Evolutionary conservation across 2,797 vertebrate species (phyloP).

Genomic region (Miichthys miiuy): DNA sequence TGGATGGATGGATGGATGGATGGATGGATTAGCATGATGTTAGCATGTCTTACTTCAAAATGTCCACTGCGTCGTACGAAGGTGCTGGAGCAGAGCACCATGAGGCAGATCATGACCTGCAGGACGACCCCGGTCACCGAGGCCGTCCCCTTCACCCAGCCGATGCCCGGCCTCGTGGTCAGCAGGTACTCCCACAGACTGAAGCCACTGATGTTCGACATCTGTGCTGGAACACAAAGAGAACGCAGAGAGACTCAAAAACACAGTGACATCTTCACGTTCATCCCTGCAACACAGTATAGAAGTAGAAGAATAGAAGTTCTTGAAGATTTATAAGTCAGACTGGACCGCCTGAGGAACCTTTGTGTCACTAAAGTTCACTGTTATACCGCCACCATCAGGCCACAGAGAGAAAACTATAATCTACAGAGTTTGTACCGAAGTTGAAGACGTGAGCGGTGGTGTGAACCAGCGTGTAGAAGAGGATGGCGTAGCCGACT

Average conservation of each 20-base stretch:
- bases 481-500: constrained; percentile 86
- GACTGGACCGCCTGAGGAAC: too few relatives aligned
- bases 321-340: too few relatives aligned
- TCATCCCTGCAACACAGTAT: too few relatives aligned
- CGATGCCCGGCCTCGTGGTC: constrained; percentile 84
- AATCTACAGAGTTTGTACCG: constrained; percentile 71
- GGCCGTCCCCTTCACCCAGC: constrained; percentile 87
- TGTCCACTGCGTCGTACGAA: constrained; percentile 89
- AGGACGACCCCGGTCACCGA: constrained; percentile 86
- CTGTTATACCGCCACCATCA: too few relatives aligned
- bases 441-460: constrained; percentile 88
- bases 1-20: too few relatives aligned
- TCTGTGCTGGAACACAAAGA: constrained; percentile 69
- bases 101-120: constrained; percentile 85
- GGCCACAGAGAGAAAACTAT: too few relatives aligned
- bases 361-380: too few relatives aligned
- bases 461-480: constrained; percentile 82
- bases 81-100: constrained; percentile 89
- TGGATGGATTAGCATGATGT: too few relatives aligned
- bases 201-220: constrained; percentile 65
- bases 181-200: constrained; percentile 88
- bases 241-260: background rate
- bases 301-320: too few relatives aligned
- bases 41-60: constrained; percentile 85
- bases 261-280: too few relatives aligned